These are phyloP conservation scores for Palythoa caribaeorum DNA, from an alignment of 92 coral and sea anemone genomes.

Conservation along the genomic window DNA sequence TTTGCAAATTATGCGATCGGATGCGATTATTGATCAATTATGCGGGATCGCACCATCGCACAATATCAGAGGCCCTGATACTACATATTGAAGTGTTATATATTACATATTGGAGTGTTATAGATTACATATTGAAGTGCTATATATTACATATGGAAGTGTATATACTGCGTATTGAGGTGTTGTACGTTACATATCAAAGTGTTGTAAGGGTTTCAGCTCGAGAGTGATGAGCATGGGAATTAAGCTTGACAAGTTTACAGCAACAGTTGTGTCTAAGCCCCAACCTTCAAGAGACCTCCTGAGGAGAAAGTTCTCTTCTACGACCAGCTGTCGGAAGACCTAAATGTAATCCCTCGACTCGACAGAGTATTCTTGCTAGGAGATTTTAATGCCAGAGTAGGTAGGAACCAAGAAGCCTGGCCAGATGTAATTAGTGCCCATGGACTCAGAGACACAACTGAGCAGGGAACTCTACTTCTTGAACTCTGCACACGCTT, in stretches of 20 bases:
- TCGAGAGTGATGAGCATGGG: background rate
- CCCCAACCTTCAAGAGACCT: slow-evolving; percentile 1
- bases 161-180: no score
- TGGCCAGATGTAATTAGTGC: background rate
- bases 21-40: no score
- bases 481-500: background rate
- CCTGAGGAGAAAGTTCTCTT: background rate
- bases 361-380: background rate
- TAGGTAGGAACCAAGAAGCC: background rate
- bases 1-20: no score
- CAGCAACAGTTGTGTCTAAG: background rate
- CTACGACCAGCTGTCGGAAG: background rate
- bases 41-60: no score
- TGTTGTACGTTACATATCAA: no score
- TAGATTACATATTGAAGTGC: no score
- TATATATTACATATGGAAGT: no score
- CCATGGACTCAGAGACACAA: background rate
- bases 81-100: no score
- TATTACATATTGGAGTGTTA: no score
- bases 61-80: no score
- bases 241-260: no score
- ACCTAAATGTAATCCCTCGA: background rate
- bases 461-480: background rate
- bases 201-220: background rate
- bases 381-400: background rate